Percentiles rank a stretch among this genome's conserved stretches.
Conservation (phyloP, 2,888 invertebrate species). For the Limnephilus rhombicus region DNA sequence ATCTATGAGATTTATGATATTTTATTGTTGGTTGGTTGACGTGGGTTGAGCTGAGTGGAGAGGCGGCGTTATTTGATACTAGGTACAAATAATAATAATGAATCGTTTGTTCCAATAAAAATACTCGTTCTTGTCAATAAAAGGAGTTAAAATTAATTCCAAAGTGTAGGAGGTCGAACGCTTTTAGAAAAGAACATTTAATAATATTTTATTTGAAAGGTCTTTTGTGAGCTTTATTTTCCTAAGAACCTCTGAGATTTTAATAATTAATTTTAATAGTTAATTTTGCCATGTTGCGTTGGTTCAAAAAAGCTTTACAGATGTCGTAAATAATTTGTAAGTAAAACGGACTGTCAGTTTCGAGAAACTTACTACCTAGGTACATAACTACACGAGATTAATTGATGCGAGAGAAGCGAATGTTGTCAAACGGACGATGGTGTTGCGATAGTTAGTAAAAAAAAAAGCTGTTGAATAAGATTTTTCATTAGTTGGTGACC, state of each 20-base stretch:
- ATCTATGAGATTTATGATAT: slow-evolving; percentile 41
- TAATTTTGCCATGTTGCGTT: no score
- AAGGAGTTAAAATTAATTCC: slow-evolving; percentile 11
- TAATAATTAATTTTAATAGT: no score
- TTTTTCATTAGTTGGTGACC: not conserved
- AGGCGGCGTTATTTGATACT: slow-evolving; percentile 38
- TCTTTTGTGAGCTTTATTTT: not conserved
- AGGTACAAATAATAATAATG: not conserved
- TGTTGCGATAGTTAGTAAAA: not conserved
- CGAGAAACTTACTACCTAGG: not conserved
- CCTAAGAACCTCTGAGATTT: not conserved
- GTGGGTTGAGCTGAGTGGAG: slow-evolving; percentile 29
- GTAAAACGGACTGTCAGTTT: not conserved
- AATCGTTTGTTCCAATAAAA: slow-evolving; percentile 24
- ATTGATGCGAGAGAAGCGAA: not conserved
- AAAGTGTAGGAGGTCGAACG: not conserved
- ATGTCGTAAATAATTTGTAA: not conserved
- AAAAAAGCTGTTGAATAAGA: slow-evolving; percentile 2
- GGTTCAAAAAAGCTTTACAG: not conserved
- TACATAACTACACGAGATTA: not conserved
- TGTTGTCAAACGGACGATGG: slow-evolving; percentile 10
- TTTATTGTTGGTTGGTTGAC: slow-evolving; percentile 34
- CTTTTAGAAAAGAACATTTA: not conserved
- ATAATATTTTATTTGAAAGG: not conserved
- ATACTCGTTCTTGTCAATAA: not conserved